These are phyloP conservation scores for Clivina fossor DNA, from an alignment of 2,888 invertebrate genomes.

Conservation along the genomic window DNA sequence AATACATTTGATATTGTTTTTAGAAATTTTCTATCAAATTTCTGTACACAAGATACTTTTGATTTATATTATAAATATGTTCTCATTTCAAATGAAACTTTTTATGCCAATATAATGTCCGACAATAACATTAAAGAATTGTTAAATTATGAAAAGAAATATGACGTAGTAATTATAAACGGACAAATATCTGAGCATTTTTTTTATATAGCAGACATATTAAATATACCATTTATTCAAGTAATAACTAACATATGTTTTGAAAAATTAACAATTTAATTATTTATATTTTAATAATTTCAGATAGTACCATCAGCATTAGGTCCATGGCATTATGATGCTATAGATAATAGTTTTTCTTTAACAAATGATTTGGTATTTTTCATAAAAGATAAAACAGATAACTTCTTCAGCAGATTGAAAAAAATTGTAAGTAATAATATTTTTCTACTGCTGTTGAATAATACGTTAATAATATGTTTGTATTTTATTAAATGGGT, in stretches of 20 bases:
- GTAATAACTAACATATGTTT: constrained; percentile 19
- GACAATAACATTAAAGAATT: constrained; percentile 1
- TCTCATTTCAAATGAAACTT: constrained; percentile 12
- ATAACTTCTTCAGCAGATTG: constrained; percentile 10
- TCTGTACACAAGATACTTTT: constrained; percentile 18
- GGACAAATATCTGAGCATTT: constrained; percentile 23
- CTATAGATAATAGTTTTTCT: constrained; percentile 17
- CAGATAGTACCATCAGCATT: constrained; percentile 26
- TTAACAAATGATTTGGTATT: constrained; percentile 22
- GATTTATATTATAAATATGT: constrained; percentile 15
- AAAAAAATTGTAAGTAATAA: constrained; percentile 30
- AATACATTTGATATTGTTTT: too few species aligned
- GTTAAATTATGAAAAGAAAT: constrained; percentile 9
- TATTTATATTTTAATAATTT: too few species aligned
- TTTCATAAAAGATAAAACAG: constrained; percentile 2
- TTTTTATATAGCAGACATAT: constrained; percentile 14
- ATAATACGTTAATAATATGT: too few species aligned
- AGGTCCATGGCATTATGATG: constrained; percentile 15
- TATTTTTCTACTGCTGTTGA: too few species aligned
- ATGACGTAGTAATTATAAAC: constrained; percentile 17
- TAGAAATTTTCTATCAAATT: too few species aligned
- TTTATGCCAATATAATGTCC: constrained; percentile 8
- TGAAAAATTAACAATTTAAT: too few species aligned
- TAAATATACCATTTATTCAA: constrained; percentile 26
- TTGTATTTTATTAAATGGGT: too few species aligned